Evolutionary conservation across 2,113 vertebrate genomes (phyloP), one percentile per base, ranked within the genome.

Genomic region (Callaeas wilsoni): DNA sequence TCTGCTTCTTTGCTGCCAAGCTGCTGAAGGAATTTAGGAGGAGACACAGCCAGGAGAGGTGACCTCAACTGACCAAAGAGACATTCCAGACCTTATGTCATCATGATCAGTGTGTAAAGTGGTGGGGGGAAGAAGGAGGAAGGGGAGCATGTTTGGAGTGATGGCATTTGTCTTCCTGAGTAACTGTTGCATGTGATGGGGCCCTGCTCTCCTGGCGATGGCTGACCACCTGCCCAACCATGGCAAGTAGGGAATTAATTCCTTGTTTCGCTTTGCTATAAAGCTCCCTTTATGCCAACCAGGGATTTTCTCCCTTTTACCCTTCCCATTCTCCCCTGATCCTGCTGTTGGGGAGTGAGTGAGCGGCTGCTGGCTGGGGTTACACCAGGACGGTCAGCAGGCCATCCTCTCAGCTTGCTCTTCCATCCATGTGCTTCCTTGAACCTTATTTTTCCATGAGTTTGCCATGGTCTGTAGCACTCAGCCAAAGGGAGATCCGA

Each of bases 111-210:
- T 8, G 4, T 29, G 29, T 52, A 25, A 50, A 44, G 33, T 15
- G 27, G 8, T 27, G n/a, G n/a, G 26, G 10, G 22, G 18, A 65
- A 27, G 14, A 15, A 33, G 3, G 27, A 57, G 30, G 30, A 39
- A 21, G 13, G 25, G 19, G 16, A 13, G 13, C 8, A 41, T 53
- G 9, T 12, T 68, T 26, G 13, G 23, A 39, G 16, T n/a, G 22
- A 60, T 53, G 29, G 11, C 13, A 21, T 30, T 19, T 68, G 16
- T 46, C 53, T 26, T 35, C 39, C 39, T 32, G 35, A 67, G 52
- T 16, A 30, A 35, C 35, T 20, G 12, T 3, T 56, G n/a, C 0
- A 0, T 33, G 13, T 39, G n/a, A 53, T n/a, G 16, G 25, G 9
- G 13, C 9, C 10, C n/a, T 82, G 39, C 23, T 53, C 8, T 46